Percentiles rank a stretch among this genome's conserved stretches.
Conservation (phyloP, 2,888 invertebrate species). For the Sinhomidia bicolor region DNA sequence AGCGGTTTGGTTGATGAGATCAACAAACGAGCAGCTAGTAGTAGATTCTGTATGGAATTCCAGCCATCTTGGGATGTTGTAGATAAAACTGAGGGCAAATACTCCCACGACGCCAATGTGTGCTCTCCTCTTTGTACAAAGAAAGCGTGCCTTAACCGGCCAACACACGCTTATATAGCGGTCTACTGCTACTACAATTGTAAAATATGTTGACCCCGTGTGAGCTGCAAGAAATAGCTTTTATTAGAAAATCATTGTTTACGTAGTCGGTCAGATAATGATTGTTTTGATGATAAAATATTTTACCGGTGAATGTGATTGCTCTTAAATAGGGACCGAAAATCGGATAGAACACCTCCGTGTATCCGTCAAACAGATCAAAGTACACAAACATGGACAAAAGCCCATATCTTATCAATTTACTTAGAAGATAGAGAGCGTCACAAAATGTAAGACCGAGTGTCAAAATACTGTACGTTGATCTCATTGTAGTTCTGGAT, state of each 20-base stretch:
- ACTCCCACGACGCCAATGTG: constrained; percentile 49
- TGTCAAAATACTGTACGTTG: constrained; percentile 74
- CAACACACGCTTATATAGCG: constrained; percentile 74
- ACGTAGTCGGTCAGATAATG: no score
- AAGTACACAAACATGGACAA: constrained; percentile 71
- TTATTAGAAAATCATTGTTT: background rate
- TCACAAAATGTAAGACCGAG: constrained; percentile 75
- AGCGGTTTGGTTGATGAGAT: constrained; percentile 40
- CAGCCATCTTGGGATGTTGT: constrained; percentile 75
- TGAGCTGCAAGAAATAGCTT: constrained; percentile 71
- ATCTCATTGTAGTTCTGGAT: constrained; percentile 71
- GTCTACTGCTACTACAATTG: constrained; percentile 74
- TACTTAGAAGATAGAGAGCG: constrained; percentile 69
- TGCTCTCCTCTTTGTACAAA: constrained; percentile 68
- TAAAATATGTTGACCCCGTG: constrained; percentile 74
- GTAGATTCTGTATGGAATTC: constrained; percentile 72
- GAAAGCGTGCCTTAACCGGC: constrained; percentile 72
- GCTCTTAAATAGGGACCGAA: constrained; percentile 73
- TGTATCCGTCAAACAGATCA: constrained; percentile 67
- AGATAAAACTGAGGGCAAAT: constrained; percentile 64
- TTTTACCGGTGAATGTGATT: constrained; percentile 73
- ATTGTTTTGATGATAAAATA: background rate
- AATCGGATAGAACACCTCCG: constrained; percentile 75
- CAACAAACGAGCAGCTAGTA: background rate
- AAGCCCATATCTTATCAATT: constrained; percentile 73